Evolutionary conservation across 2,797 vertebrate genomes (phyloP).

Genomic region (Morelia viridis): DNA sequence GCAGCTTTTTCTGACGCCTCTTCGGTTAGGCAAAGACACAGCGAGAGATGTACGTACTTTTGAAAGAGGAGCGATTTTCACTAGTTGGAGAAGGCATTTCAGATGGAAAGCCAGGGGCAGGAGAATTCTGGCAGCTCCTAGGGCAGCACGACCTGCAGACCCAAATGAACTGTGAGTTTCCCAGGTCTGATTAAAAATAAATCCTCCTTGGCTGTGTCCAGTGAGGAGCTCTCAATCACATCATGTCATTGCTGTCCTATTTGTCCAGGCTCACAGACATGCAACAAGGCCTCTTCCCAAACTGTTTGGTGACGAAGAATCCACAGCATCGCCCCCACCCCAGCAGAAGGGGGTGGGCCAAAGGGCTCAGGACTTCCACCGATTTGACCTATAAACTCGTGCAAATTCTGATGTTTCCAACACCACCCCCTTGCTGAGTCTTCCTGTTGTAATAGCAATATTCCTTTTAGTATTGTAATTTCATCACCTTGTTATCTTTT

Average conservation of each 20-base stretch:
- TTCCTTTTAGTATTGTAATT: neutral
- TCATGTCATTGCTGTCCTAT: neutral
- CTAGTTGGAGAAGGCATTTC: constrained; percentile 63
- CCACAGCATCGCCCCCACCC: neutral
- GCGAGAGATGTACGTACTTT: constrained; percentile 73
- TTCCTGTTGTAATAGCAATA: neutral
- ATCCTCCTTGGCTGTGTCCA: neutral
- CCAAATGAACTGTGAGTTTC: neutral
- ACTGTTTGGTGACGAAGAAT: neutral
- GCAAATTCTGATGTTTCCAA: neutral
- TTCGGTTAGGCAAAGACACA: constrained; percentile 77
- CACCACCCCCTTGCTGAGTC: neutral
- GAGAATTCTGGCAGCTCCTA: neutral
- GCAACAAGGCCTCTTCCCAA: neutral
- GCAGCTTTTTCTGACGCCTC: constrained; percentile 78
- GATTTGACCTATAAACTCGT: neutral
- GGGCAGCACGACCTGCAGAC: neutral
- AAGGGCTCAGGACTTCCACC: no score
- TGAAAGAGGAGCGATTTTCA: constrained; percentile 78
- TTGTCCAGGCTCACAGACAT: neutral
- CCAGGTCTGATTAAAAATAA: neutral
- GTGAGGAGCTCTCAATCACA: neutral
- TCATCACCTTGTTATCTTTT: neutral
- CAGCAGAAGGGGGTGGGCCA: neutral
- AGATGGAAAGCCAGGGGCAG: neutral